Evolutionary conservation across 2,113 vertebrate genomes (phyloP).

Genomic region (Campylomormyrus tamandua): DNA sequence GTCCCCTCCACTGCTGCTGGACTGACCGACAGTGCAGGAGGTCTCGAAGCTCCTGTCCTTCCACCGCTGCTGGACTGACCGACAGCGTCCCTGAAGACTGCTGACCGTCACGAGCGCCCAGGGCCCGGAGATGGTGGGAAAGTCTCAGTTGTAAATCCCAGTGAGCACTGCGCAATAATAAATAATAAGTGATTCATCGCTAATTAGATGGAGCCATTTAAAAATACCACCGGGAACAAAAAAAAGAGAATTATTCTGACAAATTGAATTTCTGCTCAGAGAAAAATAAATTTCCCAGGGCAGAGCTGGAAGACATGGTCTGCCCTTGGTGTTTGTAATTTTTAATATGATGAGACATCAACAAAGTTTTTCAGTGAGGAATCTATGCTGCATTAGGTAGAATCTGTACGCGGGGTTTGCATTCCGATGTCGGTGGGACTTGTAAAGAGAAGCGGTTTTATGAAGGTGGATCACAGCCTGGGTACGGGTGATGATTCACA

Average conservation of each 20-base stretch:
- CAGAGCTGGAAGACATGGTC: neutral
- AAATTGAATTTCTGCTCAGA: neutral
- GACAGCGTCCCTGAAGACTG: neutral
- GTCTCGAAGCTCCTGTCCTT: neutral
- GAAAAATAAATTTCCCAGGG: neutral
- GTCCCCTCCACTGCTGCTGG: neutral
- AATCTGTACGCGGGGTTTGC: neutral
- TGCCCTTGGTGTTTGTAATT: neutral
- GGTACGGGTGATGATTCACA: neutral
- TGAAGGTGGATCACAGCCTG: neutral
- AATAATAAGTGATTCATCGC: neutral
- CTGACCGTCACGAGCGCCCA: neutral
- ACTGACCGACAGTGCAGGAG: neutral
- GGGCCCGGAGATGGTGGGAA: neutral
- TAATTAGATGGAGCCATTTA: conserved; percentile 6
- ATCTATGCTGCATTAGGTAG: neutral
- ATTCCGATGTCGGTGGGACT: neutral
- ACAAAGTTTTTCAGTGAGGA: neutral
- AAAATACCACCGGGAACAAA: neutral
- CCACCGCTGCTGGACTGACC: neutral
- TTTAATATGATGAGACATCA: neutral
- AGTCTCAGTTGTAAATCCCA: neutral
- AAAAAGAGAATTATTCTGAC: neutral
- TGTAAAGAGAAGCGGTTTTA: neutral
- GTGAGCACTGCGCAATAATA: neutral